Evolutionary conservation across 2,113 vertebrate species (phyloP).

Genomic region (Pithys albifrons): DNA sequence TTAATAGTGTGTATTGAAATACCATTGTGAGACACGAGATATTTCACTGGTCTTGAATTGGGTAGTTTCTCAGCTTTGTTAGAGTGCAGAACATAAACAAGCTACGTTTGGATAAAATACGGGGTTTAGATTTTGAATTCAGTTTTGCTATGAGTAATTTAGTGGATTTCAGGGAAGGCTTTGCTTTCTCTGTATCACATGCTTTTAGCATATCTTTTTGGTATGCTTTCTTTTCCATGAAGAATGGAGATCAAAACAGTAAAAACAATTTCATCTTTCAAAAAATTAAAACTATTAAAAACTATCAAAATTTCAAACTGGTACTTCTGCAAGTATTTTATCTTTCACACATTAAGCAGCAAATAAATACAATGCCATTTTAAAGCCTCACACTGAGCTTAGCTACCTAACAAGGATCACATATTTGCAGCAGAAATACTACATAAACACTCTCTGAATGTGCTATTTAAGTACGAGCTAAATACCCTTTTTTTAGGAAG

Average conservation of each 20-base stretch:
- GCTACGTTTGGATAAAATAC: not conserved
- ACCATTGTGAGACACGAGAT: not conserved
- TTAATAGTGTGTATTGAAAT: constrained; percentile 13
- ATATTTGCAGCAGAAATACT: constrained; percentile 47
- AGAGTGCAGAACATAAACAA: not conserved
- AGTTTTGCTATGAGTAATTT: not conserved
- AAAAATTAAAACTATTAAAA: not conserved
- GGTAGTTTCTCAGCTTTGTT: not conserved
- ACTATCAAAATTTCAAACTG: not conserved
- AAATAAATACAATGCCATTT: not conserved
- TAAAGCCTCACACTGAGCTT: not conserved
- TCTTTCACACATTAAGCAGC: not conserved
- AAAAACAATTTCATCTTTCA: not conserved
- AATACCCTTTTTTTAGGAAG: constrained; percentile 62
- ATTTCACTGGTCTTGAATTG: not conserved
- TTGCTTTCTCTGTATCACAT: not conserved
- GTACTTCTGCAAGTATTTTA: not conserved
- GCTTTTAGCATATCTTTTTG: not conserved
- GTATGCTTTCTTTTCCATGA: not conserved
- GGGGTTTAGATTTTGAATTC: not conserved
- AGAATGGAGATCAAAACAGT: not conserved
- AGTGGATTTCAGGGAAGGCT: not conserved
- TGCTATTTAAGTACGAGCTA: constrained; percentile 52
- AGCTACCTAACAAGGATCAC: constrained; percentile 5
- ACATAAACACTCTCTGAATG: constrained; percentile 33